Base-by-base conservation (phyloP, 1,140 invertebrate species). In the Drosophila oshimai region DNA sequence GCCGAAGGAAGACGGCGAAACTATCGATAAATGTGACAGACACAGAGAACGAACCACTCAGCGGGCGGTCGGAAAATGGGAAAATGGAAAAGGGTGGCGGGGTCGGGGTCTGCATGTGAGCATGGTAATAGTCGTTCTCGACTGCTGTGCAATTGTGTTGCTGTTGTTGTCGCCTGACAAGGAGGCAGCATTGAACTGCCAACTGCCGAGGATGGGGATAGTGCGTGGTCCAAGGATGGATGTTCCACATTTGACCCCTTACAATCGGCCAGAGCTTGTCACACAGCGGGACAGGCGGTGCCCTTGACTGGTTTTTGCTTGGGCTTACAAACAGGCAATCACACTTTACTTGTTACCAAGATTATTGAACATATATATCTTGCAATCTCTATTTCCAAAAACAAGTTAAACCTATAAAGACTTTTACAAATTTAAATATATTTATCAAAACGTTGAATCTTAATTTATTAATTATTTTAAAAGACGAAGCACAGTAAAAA, bases 1-100 rank as follows among this genome's bases (percentile, higher is more conserved):
- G 31, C 17, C 39, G 31, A 24, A 18, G 13, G 17, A 20, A 26
- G 29, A 39, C 18, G 24, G 10, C 18, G 22, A 24, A 80, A 57
- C 64, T 80, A 80, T 80, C 65, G 53, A 71, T 75, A 80, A 74
- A 69, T 55, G 34, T 49, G 67, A 42, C 31, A 51, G 39, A 57
- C 68, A 68, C 45, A 9, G 36, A 17, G 22, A 39, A 15, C 31
- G 33, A 45, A 9, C n/a, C 64, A 41, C 26, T 26, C 37, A 20
- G 53, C 39, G 60, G 36, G 36, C 18, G 39, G 50, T 7, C 9
- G 29, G 47, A 10, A 15, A 51, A 24, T 49, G 26, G 24, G 29
- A 26, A 39, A 33, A n/a, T n/a, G 58, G 13, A 2, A 51, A 41
- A 18, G 12, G 9, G 10, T 24, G 28, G 26, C 6, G 42, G 9